These are phyloP conservation scores for Nanger granti DNA, from an alignment of 2,113 vertebrate genomes.

Conservation along the genomic window DNA sequence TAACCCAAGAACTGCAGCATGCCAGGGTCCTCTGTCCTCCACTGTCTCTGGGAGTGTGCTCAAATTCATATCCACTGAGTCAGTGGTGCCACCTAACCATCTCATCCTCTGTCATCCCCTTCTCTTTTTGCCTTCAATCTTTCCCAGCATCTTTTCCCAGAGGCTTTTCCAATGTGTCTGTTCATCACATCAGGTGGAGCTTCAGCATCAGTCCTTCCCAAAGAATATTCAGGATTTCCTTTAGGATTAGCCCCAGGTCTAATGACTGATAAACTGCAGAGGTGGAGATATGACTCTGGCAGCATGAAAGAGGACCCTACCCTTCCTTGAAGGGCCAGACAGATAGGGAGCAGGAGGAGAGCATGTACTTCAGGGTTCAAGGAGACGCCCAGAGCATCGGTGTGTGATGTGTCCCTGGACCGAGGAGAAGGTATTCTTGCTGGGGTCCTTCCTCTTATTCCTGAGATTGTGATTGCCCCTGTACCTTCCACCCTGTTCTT, in stretches of 20 bases:
- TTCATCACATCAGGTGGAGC: background rate
- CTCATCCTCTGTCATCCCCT: background rate
- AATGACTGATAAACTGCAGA: background rate
- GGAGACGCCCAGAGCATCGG: fast-evolving
- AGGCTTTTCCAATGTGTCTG: background rate
- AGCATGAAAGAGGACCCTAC: background rate
- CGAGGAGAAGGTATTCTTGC: background rate
- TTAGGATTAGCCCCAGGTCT: background rate
- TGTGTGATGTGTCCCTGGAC: background rate
- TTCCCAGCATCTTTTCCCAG: background rate
- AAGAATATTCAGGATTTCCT: background rate
- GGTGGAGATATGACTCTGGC: background rate
- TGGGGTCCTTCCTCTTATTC: background rate
- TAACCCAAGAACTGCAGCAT: background rate
- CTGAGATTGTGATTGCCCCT: background rate
- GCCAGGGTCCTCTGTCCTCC: background rate
- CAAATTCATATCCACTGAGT: background rate
- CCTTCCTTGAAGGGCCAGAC: background rate
- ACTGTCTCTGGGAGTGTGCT: background rate
- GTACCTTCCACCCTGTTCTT: background rate
- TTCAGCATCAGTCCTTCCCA: background rate
- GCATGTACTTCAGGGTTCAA: background rate
- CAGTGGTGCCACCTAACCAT: background rate
- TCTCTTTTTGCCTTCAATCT: background rate
- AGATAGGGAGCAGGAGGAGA: background rate